phyloP scores from a whole-genome alignment of 2,113 vertebrate species.

The Hymenochirus boettgeri region DNA sequence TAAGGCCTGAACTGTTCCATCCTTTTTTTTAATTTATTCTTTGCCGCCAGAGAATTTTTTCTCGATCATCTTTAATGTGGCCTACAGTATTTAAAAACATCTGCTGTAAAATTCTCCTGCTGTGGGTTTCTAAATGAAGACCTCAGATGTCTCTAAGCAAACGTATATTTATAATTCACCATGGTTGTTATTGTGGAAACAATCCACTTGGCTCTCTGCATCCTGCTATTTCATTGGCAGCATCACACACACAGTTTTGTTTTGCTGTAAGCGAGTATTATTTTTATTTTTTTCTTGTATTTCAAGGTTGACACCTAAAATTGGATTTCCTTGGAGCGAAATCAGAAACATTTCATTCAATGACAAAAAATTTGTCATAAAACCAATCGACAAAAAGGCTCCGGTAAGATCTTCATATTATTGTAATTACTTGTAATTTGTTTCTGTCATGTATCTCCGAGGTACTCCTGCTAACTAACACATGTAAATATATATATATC shows the following conservation, averaged over 20 bases:
- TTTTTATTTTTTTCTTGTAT: conserved; percentile 39
- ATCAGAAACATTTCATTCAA: conserved; percentile 98
- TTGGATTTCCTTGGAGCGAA: conserved; percentile 97
- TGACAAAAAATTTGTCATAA: conserved; percentile 97
- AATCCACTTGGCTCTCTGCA: not conserved
- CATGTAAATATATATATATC: no score
- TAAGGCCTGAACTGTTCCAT: no score
- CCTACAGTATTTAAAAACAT: no score
- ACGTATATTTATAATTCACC: conserved; percentile 10
- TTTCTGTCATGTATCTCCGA: no score
- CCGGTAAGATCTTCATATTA: conserved; percentile 69
- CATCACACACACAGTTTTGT: conserved; percentile 17
- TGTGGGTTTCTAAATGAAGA: conserved; percentile 15
- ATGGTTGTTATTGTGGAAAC: not conserved
- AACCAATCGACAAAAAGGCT: conserved; percentile 98
- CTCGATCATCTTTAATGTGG: no score
- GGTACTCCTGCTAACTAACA: no score
- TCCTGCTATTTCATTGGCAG: not conserved
- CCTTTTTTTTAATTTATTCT: no score
- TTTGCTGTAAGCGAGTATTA: conserved; percentile 50
- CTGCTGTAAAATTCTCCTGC: not conserved
- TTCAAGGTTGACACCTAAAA: conserved; percentile 91
- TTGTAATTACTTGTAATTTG: no score
- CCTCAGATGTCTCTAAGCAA: not conserved
- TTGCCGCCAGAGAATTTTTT: no score